These are phyloP conservation scores for Amazona guildingii DNA, from an alignment of 2,113 vertebrate genomes.

Conservation along the genomic window DNA sequence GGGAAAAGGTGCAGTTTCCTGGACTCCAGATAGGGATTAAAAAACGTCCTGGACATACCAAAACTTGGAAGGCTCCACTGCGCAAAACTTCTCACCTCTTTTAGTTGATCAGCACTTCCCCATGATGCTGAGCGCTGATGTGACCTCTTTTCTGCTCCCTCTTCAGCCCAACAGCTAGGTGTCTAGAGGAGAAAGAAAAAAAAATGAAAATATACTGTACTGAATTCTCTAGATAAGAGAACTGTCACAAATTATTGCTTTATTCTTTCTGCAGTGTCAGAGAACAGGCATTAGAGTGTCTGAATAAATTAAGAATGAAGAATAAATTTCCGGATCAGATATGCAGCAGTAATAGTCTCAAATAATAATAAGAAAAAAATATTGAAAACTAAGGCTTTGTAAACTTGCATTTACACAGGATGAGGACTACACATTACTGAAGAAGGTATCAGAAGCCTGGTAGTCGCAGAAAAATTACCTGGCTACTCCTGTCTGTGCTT, in stretches of 20 bases:
- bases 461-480: not conserved
- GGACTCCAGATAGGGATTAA: not conserved
- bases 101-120: conserved; percentile 94
- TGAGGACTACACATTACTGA: not conserved
- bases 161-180: conserved; percentile 90
- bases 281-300: not conserved
- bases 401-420: not conserved
- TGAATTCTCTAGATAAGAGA: not conserved
- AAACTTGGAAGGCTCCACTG: not conserved
- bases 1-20: not conserved
- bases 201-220: not conserved
- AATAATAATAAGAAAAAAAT: not conserved
- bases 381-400: not conserved
- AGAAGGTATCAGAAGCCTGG: not conserved
- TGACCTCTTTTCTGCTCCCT: conserved; percentile 84
- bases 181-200: conserved; percentile 71
- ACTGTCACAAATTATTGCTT: not conserved
- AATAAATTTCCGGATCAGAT: not conserved
- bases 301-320: not conserved
- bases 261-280: not conserved
- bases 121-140: conserved; percentile 94
- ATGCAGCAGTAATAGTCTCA: not conserved
- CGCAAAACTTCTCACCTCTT: conserved; percentile 83
- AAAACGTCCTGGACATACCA: not conserved
- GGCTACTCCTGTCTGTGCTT: not conserved